Base-by-base conservation (phyloP, 2,113 vertebrate genomes). In the Nymphicus hollandicus region DNA sequence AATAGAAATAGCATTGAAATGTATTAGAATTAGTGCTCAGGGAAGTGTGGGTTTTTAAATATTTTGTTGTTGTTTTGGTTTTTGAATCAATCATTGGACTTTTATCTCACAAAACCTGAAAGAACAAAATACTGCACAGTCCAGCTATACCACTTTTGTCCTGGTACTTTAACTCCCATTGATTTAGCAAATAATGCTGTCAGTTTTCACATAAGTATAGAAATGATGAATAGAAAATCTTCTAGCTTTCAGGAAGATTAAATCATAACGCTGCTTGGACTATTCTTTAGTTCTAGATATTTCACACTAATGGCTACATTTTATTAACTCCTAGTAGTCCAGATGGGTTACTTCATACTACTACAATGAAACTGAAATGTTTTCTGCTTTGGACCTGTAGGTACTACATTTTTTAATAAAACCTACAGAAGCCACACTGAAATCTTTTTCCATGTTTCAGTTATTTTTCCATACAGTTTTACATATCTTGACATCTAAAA, bases 241-340 rank as follows among this genome's bases (percentile, higher is more conserved):
- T 73, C 65, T 28, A 58, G 65, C 60, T 86, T 91, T 89, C 70
- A 89, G 79, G 55, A 95, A 96, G 55, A 95, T 84, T 92, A 95
- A 93, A 86, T 95, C 63, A 80, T 93, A 94, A 89, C 27, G 94
- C 87, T 91, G 27, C 65, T 76, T 72, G 43, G 31, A 82, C 52
- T 79, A 17, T 39, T 77, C n/a, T 91, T 88, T 80, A 89, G 78
- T 94, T 97, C 60, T 88, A 96, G 46, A 70, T 63, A 85, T 93
- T 95, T 95, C 71, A 88, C 3, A 1, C 28, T 88, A 95, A 91
- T 90, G 49, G 58, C 64, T 92, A 25, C 81, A 55, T 70, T 92
- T 96, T 88, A 94, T 81, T 91, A 88, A 87, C 83, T 96, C 61
- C 81, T 43, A 49, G 12, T 49, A 93, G 69, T 81, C 52, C 76